Conservation (phyloP, 2,113 vertebrate genomes). For the Electrona antarctica region DNA sequence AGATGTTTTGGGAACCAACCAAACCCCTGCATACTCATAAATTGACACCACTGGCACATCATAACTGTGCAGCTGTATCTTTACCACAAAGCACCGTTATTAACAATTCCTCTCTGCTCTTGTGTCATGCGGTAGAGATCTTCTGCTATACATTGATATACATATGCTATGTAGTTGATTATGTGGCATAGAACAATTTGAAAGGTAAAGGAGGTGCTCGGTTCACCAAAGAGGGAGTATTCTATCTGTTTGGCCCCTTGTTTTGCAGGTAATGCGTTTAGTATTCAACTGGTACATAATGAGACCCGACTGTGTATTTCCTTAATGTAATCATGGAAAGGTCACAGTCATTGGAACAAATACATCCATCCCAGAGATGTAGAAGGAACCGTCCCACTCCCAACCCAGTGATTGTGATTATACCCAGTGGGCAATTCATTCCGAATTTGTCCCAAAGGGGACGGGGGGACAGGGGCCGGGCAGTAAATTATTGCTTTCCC, state of each 20-base stretch:
- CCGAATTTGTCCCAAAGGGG: conserved; percentile 14
- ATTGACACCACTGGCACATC: too few relatives aligned
- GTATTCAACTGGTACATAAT: conserved; percentile 27
- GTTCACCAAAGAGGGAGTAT: conserved; percentile 25
- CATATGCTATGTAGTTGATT: too few relatives aligned
- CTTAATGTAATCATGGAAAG: conserved; percentile 37
- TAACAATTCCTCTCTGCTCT: too few relatives aligned
- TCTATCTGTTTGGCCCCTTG: conserved; percentile 7
- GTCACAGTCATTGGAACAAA: conserved; percentile 32
- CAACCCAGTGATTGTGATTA: neutral
- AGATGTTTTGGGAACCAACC: too few relatives aligned
- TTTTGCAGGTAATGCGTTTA: conserved; percentile 53
- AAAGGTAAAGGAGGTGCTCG: conserved; percentile 32
- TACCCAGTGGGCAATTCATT: conserved; percentile 1
- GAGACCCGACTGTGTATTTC: conserved; percentile 31
- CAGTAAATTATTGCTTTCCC: conserved; percentile 40
- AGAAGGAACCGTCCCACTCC: conserved; percentile 5
- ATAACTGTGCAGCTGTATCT: too few relatives aligned
- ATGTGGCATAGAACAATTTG: conserved; percentile 33
- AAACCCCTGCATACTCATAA: too few relatives aligned
- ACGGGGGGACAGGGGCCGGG: conserved; percentile 19
- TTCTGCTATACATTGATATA: too few relatives aligned
- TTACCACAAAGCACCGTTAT: too few relatives aligned
- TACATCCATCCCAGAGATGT: neutral
- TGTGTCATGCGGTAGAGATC: too few relatives aligned